Evolutionary conservation across 2,888 invertebrate species (phyloP).

Genomic region (Meliscaeva auricollis): DNA sequence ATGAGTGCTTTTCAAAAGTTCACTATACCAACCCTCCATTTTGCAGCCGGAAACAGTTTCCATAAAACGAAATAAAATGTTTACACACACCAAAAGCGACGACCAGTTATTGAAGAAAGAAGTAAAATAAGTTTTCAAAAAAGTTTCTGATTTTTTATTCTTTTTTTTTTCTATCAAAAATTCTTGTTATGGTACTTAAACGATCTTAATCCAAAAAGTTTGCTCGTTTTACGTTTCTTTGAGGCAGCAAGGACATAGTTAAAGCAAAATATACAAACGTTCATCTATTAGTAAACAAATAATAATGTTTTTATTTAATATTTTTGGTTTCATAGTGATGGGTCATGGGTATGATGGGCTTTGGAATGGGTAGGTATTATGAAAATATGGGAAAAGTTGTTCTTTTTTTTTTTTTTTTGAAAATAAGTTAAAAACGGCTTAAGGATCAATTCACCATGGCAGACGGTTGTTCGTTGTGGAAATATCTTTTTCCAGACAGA

Average conservation of each 20-base stretch:
- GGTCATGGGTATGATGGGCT: neutral
- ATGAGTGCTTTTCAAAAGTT: constrained; percentile 37
- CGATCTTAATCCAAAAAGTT: constrained; percentile 69
- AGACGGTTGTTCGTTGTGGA: neutral
- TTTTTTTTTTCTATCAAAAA: constrained; percentile 10
- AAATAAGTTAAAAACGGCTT: constrained; percentile 62
- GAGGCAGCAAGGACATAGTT: constrained; percentile 16
- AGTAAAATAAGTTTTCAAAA: constrained; percentile 41
- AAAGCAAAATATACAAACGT: constrained; percentile 22
- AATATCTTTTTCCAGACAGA: constrained; percentile 16
- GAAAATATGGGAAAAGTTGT: constrained; percentile 43
- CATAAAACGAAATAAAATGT: constrained; percentile 61
- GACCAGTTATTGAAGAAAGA: constrained; percentile 25
- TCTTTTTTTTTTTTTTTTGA: constrained; percentile 11
- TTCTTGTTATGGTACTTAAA: constrained; percentile 56
- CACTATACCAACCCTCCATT: neutral
- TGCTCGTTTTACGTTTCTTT: constrained; percentile 40
- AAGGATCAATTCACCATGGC: constrained; percentile 49
- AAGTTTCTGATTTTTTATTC: constrained; percentile 16
- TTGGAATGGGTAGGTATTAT: constrained; percentile 1
- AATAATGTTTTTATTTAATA: constrained; percentile 37
- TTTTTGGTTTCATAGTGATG: constrained; percentile 7
- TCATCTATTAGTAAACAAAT: constrained; percentile 58
- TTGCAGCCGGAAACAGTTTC: constrained; percentile 46
- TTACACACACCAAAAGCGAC: constrained; percentile 55